Conservation (phyloP, 2,113 vertebrate genomes). For the Chrysemys picta region DNA sequence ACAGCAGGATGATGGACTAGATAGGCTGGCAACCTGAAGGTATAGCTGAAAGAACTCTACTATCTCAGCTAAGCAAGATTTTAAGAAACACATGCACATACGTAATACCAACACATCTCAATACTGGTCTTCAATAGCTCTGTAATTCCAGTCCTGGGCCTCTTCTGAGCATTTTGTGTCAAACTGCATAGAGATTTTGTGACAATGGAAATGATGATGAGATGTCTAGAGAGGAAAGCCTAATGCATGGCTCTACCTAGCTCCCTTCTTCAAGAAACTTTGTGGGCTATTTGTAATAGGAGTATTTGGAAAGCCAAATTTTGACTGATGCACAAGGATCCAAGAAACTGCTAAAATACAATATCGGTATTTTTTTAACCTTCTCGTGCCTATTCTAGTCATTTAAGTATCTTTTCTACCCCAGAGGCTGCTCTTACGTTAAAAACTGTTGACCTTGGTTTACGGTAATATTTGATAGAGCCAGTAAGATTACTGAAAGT, state of each 20-base stretch:
- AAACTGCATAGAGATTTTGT: background rate
- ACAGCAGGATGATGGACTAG: background rate
- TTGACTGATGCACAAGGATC: background rate
- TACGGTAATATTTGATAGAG: conserved; percentile 23
- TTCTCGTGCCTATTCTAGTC: background rate
- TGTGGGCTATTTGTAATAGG: background rate
- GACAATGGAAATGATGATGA: background rate
- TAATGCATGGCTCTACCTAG: background rate
- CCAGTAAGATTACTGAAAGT: background rate
- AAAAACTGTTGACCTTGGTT: background rate
- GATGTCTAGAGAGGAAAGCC: background rate
- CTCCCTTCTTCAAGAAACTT: background rate
- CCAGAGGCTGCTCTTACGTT: background rate
- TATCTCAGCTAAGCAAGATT: background rate
- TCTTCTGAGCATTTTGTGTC: background rate
- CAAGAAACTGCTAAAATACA: background rate
- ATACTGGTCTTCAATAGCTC: background rate
- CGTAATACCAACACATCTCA: background rate
- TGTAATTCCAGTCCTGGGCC: background rate
- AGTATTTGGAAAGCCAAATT: background rate
- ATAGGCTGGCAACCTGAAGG: background rate
- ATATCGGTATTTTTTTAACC: background rate
- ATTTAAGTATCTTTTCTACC: background rate
- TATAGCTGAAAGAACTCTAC: background rate
- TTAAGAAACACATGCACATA: background rate